phyloP scores from a whole-genome alignment of 2,797 vertebrate genomes.

The Hyperoplus immaculatus region DNA sequence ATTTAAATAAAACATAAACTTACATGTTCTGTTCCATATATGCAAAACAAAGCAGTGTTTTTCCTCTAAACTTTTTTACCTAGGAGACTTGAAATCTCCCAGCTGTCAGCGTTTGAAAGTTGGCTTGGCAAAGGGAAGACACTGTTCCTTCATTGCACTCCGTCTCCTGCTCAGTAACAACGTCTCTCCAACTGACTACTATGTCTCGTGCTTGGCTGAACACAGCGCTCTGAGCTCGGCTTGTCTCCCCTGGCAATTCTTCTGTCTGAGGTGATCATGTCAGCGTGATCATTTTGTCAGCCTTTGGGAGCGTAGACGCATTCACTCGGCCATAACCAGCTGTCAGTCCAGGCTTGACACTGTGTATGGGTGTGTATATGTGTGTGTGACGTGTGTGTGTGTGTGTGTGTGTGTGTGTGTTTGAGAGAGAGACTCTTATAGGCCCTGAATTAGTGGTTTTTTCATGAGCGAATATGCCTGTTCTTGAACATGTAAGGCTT shows the following conservation, averaged over 20 bases:
- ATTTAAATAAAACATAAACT: too few relatives aligned
- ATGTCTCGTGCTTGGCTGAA: conserved; percentile 71
- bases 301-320: conserved; percentile 61
- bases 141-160: conserved; percentile 22
- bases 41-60: neutral
- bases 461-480: conserved; percentile 40
- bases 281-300: conserved; percentile 75
- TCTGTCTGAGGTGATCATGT: conserved; percentile 81
- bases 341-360: conserved; percentile 60
- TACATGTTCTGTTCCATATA: neutral
- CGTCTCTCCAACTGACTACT: conserved; percentile 63
- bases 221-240: conserved; percentile 60
- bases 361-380: conserved; percentile 31
- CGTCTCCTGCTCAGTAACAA: conserved; percentile 39
- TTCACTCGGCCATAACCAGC: conserved; percentile 62
- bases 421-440: conserved; percentile 22
- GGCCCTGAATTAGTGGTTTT: conserved; percentile 24
- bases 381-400: conserved; percentile 3
- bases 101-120: conserved; percentile 35
- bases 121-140: conserved; percentile 32
- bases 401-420: conserved; percentile 10
- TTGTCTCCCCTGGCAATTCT: conserved; percentile 63
- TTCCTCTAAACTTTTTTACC: neutral
- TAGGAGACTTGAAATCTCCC: conserved; percentile 25
- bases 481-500: conserved; percentile 27